Evolutionary conservation across 2,797 vertebrate species (phyloP).

Genomic region (Bufotes viridis): DNA sequence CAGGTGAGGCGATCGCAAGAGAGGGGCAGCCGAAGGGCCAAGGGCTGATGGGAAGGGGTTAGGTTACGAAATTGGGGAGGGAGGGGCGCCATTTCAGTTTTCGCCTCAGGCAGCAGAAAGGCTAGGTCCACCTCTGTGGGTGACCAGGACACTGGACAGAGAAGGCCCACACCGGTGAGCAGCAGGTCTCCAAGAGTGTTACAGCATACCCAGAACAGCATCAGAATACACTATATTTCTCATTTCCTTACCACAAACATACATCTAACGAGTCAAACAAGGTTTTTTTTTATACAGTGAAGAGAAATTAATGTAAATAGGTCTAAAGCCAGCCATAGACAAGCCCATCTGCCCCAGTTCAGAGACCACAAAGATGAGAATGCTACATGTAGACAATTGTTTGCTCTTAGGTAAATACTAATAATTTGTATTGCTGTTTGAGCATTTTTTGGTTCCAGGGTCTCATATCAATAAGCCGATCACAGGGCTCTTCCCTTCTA

Average conservation of each 20-base stretch:
- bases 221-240: background rate
- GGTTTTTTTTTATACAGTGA: background rate
- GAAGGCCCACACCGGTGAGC: no score
- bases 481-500: no score
- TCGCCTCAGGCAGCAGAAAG: no score
- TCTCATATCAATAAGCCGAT: no score
- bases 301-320: background rate
- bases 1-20: no score
- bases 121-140: no score
- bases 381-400: background rate
- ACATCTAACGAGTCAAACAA: background rate
- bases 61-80: no score
- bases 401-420: background rate
- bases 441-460: background rate
- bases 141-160: no score
- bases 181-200: no score
- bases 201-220: background rate
- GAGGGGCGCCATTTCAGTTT: no score
- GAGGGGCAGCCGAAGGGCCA: no score
- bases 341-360: background rate
- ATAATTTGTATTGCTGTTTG: background rate
- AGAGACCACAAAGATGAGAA: background rate
- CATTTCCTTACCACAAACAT: conserved; percentile 30
- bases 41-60: no score
- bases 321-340: background rate